Percentiles rank a stretch among this genome's conserved stretches.
Conservation (phyloP, 1,140 invertebrate species). For the Papilio dardanus region DNA sequence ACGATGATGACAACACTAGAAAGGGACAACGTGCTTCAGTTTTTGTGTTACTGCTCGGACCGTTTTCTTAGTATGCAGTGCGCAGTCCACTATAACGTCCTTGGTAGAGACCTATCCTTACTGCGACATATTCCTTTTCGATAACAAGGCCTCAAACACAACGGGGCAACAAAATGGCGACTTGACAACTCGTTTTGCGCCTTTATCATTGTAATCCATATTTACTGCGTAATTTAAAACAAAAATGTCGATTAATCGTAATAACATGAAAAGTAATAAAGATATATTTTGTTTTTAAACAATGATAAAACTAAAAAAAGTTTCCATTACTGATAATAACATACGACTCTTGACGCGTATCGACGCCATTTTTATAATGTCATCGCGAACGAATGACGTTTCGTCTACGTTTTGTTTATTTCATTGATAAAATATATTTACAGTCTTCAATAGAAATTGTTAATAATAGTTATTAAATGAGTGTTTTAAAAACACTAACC, state of each 20-base stretch:
- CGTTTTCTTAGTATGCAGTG: too few species aligned
- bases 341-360: not conserved
- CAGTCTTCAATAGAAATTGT: not conserved
- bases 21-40: too few species aligned
- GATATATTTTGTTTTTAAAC: not conserved
- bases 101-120: not conserved
- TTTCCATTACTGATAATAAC: not conserved
- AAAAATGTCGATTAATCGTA: not conserved
- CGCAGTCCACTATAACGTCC: too few species aligned
- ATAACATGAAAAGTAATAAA: constrained; percentile 4
- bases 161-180: constrained; percentile 16
- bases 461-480: too few species aligned
- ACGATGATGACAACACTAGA: too few species aligned
- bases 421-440: not conserved
- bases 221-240: constrained; percentile 19
- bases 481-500: too few species aligned
- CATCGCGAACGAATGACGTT: not conserved
- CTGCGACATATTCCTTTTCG: constrained; percentile 6
- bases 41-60: too few species aligned
- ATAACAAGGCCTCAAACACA: not conserved
- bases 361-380: constrained; percentile 2
- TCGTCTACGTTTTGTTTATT: not conserved
- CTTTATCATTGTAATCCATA: constrained; percentile 6
- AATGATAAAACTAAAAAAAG: constrained; percentile 1
- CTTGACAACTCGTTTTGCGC: not conserved